Evolutionary conservation across 92 coral and sea anemone genomes (phyloP).

Genomic region (Parazoanthus atlanticus): DNA sequence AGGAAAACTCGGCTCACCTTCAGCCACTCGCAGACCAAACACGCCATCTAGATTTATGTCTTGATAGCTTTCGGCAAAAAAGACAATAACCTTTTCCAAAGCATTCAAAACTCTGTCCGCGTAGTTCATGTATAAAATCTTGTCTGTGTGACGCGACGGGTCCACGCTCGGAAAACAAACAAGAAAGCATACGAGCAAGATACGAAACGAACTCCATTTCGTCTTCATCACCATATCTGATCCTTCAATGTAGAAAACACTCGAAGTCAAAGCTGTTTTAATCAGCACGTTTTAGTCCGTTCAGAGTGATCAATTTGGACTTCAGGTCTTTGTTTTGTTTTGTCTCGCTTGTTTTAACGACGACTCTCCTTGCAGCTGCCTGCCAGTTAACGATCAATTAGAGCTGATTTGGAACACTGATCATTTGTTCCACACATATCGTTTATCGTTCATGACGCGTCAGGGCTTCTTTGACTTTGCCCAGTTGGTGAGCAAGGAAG

Average conservation of each 20-base stretch:
- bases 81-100: conserved; percentile 60
- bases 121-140: conserved; percentile 25
- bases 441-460: not conserved
- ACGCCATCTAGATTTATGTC: conserved; percentile 81
- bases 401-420: not conserved
- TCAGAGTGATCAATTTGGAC: not conserved
- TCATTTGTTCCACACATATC: not conserved
- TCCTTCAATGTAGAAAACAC: not conserved
- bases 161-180: conserved; percentile 1
- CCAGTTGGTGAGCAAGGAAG: not conserved
- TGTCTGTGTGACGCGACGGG: conserved; percentile 5
- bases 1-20: conserved; percentile 55
- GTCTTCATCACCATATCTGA: not conserved
- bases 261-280: not conserved
- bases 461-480: not conserved
- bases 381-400: not conserved
- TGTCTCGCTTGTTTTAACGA: too few relatives aligned
- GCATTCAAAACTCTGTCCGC: conserved; percentile 44
- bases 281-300: not conserved
- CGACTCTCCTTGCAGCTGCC: not conserved
- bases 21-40: conserved; percentile 82
- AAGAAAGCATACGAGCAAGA: conserved; percentile 1
- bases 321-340: too few relatives aligned
- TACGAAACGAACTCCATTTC: not conserved
- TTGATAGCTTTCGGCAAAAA: conserved; percentile 60